Conservation (phyloP, 2,888 invertebrate genomes). For the Diaprepes abbreviatus region DNA sequence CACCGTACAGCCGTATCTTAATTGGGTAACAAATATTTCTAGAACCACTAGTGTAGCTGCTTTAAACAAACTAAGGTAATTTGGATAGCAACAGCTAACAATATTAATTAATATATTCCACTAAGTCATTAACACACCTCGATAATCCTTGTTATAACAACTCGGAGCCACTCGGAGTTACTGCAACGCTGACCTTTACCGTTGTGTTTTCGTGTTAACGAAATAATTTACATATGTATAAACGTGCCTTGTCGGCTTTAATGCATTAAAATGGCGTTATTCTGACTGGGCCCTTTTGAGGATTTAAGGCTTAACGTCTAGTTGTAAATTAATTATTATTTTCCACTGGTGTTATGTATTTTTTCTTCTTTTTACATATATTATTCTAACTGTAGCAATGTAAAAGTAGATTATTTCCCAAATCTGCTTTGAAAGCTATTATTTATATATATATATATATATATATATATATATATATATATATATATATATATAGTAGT, state of each 20-base stretch:
- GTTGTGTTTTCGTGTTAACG: conserved; percentile 20
- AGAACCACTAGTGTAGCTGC: no score
- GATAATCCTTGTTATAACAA: conserved; percentile 14
- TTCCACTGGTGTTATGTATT: background rate
- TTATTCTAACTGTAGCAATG: no score
- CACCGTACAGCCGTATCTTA: no score
- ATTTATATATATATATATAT: no score
- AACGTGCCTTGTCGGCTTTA: conserved; percentile 4
- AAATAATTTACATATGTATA: conserved; percentile 34
- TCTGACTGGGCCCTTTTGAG: background rate
- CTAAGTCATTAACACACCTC: background rate
- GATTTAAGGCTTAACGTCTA: conserved; percentile 8
- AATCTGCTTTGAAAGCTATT: no score
- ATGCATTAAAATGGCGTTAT: conserved; percentile 4
- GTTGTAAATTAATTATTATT: conserved; percentile 9
- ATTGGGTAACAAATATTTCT: no score
- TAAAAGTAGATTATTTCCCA: no score
- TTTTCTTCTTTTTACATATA: no score
- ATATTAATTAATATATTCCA: conserved; percentile 10
- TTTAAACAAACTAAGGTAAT: background rate
- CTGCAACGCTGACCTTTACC: conserved; percentile 11
- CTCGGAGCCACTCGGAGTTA: conserved; percentile 10
- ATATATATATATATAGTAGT: no score
- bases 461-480: no score
- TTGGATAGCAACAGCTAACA: conserved; percentile 1